These are phyloP conservation scores for Varanus komodoensis DNA, from an alignment of 2,113 vertebrate species.

Conservation along the genomic window DNA sequence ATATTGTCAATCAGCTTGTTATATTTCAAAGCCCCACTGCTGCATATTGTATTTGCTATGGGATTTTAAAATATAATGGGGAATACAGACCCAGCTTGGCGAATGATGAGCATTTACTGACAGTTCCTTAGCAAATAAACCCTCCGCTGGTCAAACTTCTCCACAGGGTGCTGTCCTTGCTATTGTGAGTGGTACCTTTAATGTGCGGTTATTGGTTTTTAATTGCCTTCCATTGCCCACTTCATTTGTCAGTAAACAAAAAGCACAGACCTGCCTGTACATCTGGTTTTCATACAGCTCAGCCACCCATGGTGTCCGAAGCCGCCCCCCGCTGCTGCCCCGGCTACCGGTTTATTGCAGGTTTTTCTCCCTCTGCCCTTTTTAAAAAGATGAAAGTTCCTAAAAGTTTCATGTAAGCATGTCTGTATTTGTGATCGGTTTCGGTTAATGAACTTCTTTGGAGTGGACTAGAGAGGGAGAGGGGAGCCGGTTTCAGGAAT, in stretches of 20 bases:
- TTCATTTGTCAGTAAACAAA: constrained; percentile 80
- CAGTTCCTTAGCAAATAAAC: neutral
- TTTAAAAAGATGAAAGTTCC: constrained; percentile 83
- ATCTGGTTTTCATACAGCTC: constrained; percentile 84
- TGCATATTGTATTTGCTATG: constrained; percentile 29
- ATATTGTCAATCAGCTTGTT: neutral
- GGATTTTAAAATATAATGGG: too few relatives aligned
- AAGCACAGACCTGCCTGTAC: constrained; percentile 68
- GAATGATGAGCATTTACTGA: too few relatives aligned
- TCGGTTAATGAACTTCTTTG: constrained; percentile 71
- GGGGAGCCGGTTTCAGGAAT: constrained; percentile 64
- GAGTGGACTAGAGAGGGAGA: constrained; percentile 59
- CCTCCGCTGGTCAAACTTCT: constrained; percentile 32
- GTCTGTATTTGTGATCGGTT: constrained; percentile 61
- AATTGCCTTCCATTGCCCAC: constrained; percentile 76
- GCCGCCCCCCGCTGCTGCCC: constrained; percentile 73
- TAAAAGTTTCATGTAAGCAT: constrained; percentile 75
- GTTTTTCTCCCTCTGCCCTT: constrained; percentile 66
- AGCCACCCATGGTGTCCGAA: constrained; percentile 82
- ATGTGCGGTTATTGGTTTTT: constrained; percentile 73
- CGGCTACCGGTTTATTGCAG: constrained; percentile 79
- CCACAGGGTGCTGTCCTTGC: constrained; percentile 54
- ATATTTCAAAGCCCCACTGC: constrained; percentile 42
- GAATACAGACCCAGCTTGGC: too few relatives aligned
- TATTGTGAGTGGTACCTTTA: constrained; percentile 65